These are phyloP conservation scores for Melozone crissalis DNA, from an alignment of 2,113 vertebrate species.

Conservation along the genomic window DNA sequence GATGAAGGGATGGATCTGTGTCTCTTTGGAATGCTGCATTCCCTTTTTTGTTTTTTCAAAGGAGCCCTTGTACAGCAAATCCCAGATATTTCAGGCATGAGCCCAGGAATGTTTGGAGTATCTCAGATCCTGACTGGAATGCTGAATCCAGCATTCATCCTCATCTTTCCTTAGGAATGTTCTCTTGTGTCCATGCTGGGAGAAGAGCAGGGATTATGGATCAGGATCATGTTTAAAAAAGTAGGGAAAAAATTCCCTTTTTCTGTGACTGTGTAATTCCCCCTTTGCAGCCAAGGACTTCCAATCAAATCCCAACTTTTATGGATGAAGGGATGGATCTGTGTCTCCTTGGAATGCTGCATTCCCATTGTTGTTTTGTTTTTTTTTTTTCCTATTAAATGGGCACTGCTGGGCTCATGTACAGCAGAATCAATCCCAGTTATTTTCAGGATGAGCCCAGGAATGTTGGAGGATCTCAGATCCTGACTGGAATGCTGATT, in stretches of 20 bases:
- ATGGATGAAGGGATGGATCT: not conserved
- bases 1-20: accelerated
- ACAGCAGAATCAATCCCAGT: not conserved
- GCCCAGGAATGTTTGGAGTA: not conserved
- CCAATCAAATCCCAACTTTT: not conserved
- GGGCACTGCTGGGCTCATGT: not conserved
- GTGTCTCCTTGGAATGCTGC: accelerated
- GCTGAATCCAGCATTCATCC: not conserved
- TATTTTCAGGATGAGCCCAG: not conserved
- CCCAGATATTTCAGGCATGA: not conserved
- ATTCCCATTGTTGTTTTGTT: not conserved
- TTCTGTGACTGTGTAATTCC: too few species aligned
- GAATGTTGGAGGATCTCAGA: too few species aligned
- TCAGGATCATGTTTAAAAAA: too few species aligned
- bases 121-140: not conserved
- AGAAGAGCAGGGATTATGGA: not conserved
- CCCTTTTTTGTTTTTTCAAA: too few species aligned
- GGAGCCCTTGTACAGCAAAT: not conserved
- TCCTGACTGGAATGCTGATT: too few species aligned
- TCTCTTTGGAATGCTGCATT: not conserved
- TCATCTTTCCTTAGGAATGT: not conserved
- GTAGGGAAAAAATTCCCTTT: too few species aligned
- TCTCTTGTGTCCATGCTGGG: accelerated
- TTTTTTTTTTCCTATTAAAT: too few species aligned
- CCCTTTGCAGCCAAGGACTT: too few species aligned